Evolutionary conservation across 2,888 invertebrate species (phyloP), one percentile per base, ranked within the genome.

Genomic region (Tryphoninae sp.): DNA sequence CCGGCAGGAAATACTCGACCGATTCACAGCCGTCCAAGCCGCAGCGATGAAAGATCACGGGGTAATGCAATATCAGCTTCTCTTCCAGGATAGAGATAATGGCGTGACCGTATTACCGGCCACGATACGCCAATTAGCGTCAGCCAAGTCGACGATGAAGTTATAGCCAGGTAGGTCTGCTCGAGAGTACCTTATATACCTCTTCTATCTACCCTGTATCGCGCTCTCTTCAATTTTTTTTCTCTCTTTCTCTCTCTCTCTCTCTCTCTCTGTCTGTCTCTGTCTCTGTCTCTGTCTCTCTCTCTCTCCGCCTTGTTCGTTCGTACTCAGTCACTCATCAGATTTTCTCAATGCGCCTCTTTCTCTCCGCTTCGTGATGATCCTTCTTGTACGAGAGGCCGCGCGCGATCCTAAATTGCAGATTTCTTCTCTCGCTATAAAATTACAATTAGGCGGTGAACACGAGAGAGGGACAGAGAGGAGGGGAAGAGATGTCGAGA

Each of bases 51-150:
- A 87, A 86, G 87, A 88, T 89, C 88, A 88, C 86, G 81, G 78
- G 84, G 85, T 87, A 87, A 88, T 88, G 88, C 87, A 88, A 88
- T 87, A 88, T 89, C 86, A 82, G 85, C 84, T 84, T 84, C 83
- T 84, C 86, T 84, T 86, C 84, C 84, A 85, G 85, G 84, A 82
- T 84, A 81, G 85, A 86, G 88, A 88, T 89, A 89, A 89, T 89
- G 86, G 86, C 88, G 88, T 87, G 87, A 88, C 89, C 87, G 87
- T 84, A 87, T 88, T 88, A 89, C 86, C 82, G 55, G 84, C 87
- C 87, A 87, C 87, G 88, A 88, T 87, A 87, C 87, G 89, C 88
- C 89, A 89, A 89, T 90, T 90, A 89, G 86, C 87, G 88, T 89
- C 87, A 87, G 85, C 82, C 84, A 79, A 86, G 83, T 80, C 84